Conservation (phyloP, 2,888 invertebrate species). For the Athalia cordata region DNA sequence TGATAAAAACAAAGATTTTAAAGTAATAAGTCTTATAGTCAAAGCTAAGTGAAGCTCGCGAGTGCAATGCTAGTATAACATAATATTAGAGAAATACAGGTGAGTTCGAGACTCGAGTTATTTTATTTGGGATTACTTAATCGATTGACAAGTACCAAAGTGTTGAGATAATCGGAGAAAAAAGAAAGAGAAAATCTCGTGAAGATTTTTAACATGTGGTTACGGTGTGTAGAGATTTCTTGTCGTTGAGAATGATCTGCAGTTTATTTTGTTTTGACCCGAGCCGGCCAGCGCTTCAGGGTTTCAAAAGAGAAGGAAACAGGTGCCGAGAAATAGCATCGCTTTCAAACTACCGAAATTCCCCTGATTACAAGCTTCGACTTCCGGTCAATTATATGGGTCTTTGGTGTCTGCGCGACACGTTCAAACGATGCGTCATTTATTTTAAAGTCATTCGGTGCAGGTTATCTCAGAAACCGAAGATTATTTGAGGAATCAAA, state of each 20-base stretch:
- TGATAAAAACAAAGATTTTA: too few relatives aligned
- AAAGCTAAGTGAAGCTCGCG: too few relatives aligned
- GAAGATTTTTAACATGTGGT: constrained; percentile 21
- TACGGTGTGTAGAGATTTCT: constrained; percentile 1
- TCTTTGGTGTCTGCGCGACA: constrained; percentile 22
- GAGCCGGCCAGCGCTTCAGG: constrained; percentile 13
- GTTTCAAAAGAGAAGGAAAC: constrained; percentile 48
- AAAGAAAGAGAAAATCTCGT: neutral
- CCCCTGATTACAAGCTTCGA: constrained; percentile 53
- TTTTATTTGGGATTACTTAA: neutral
- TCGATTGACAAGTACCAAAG: neutral
- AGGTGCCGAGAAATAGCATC: constrained; percentile 56
- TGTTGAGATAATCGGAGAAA: neutral
- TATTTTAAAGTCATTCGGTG: constrained; percentile 15
- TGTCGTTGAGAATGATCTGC: constrained; percentile 26
- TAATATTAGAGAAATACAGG: too few relatives aligned
- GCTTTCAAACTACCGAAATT: constrained; percentile 37
- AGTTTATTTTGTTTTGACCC: constrained; percentile 43
- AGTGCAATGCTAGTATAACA: too few relatives aligned
- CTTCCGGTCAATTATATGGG: constrained; percentile 56
- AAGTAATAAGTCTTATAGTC: too few relatives aligned
- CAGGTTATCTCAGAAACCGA: neutral
- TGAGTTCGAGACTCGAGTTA: too few relatives aligned
- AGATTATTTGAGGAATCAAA: neutral
- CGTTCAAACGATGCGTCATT: constrained; percentile 5